Base-by-base conservation (phyloP, 2,888 invertebrate genomes). In the Drosophila greeni region DNA sequence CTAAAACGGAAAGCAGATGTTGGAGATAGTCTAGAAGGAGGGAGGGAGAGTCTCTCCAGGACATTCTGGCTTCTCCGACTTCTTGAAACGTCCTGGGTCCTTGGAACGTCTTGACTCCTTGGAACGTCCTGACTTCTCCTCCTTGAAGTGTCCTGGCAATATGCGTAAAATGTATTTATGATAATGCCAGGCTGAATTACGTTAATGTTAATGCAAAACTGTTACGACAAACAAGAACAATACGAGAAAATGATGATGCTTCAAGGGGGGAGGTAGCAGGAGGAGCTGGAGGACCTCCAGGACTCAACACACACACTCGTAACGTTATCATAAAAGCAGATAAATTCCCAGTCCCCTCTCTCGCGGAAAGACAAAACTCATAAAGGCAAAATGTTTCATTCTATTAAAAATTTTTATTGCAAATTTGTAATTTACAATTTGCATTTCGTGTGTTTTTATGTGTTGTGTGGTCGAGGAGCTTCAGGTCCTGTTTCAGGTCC, bases 391-490 rank as follows among this genome's bases (percentile, higher is more conserved):
- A 85, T 85, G 85, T 76, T 83, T 84, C 85, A 84, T 85, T 85
- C 85, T 85, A 85, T 85, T 85, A 85, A 86, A 86, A 79, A 86
- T 85, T 86, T 86, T 86, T 86, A 86, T 86, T 86, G 85, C 86
- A 85, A 85, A 86, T 86, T 86, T 86, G 86, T 86, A 86, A 86
- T 86, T 86, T 86, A 86, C 86, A 86, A 86, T 86, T 86, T 86
- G 86, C 85, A 86, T 86, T 86, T 85, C 83, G 79, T 81, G 79
- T 78, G 79, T 75, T 81, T 80, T 76, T 78, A 47, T 47, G 45
- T 45, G 45, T 74, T 76, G 71, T 78, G 60, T 45, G 53, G 40
- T n/a, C 11, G 37, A 37, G 37, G 20, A 20, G 11, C 20, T 12
- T 20, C 20, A 8, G n/a, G 1, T 34, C 5, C 37, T 34, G n/a